These are phyloP conservation scores for Hydrozoanthus tunicans DNA, from an alignment of 64 coral and sea anemone species.

Conservation along the genomic window DNA sequence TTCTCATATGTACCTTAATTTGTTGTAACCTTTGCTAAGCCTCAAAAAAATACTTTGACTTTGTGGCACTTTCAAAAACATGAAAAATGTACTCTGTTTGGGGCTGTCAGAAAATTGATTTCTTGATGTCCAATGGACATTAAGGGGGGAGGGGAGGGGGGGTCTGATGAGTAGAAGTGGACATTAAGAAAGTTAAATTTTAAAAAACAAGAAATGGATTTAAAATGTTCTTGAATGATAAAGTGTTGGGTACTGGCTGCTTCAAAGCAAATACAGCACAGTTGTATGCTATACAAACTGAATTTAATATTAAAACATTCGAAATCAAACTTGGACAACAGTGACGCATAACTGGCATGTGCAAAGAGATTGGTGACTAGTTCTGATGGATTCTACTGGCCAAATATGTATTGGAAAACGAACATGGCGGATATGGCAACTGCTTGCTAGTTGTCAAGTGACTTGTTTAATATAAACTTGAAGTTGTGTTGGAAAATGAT, in stretches of 20 bases:
- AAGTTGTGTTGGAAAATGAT: neutral
- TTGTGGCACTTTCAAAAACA: too few relatives aligned
- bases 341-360: neutral
- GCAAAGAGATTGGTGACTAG: constrained; percentile 19
- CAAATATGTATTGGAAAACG: constrained; percentile 19
- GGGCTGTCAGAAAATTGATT: too few relatives aligned
- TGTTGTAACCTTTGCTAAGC: too few relatives aligned
- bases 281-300: neutral
- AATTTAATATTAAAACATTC: neutral
- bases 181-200: too few relatives aligned
- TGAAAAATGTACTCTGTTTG: too few relatives aligned
- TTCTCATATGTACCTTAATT: too few relatives aligned
- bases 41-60: too few relatives aligned
- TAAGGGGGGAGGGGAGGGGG: neutral
- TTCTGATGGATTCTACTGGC: constrained; percentile 16
- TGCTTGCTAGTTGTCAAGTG: neutral
- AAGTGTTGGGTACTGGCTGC: neutral
- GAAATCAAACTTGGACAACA: neutral
- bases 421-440: constrained; percentile 5
- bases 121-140: too few relatives aligned
- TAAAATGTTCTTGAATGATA: neutral
- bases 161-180: neutral
- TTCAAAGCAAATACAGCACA: too few relatives aligned
- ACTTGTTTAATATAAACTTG: neutral
- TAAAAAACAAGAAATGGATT: neutral